Evolutionary conservation across 2,888 invertebrate genomes (phyloP).

Genomic region (Frankliniella intonsa): DNA sequence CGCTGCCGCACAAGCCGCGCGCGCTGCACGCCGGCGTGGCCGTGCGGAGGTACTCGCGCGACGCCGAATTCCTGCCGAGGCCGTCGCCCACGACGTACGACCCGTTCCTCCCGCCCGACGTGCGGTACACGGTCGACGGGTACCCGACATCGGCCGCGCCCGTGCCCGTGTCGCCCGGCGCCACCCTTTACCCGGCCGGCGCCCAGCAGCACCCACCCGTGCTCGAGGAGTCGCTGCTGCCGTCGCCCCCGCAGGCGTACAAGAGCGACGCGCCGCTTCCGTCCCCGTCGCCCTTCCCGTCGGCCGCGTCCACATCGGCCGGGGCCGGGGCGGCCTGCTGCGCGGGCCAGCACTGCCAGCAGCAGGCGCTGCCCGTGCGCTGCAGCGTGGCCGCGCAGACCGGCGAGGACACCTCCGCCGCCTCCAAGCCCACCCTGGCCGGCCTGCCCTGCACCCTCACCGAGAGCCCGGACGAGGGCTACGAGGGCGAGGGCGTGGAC

Average conservation of each 20-base stretch:
- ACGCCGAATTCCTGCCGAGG: slow-evolving; percentile 60
- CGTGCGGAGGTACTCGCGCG: slow-evolving; percentile 53
- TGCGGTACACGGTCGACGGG: slow-evolving; percentile 74
- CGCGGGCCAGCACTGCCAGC: slow-evolving; percentile 16
- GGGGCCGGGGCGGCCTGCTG: slow-evolving; percentile 39
- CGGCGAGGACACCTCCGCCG: slow-evolving; percentile 9
- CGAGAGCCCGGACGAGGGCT: slow-evolving; percentile 80
- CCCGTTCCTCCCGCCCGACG: slow-evolving; percentile 49
- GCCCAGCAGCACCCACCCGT: not conserved
- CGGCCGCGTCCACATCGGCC: slow-evolving; percentile 38
- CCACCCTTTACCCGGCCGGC: not conserved
- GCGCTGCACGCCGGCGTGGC: slow-evolving; percentile 47
- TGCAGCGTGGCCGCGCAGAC: slow-evolving; percentile 30
- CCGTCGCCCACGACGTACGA: slow-evolving; percentile 51
- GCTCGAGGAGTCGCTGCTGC: slow-evolving; percentile 55
- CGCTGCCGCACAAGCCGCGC: slow-evolving; percentile 65
- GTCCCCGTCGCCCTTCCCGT: slow-evolving; percentile 16
- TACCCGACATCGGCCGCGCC: slow-evolving; percentile 61
- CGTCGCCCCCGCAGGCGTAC: slow-evolving; percentile 67
- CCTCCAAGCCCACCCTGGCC: slow-evolving; percentile 32
- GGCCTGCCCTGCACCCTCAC: slow-evolving; percentile 32
- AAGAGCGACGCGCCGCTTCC: slow-evolving; percentile 52
- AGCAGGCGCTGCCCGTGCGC: slow-evolving; percentile 21
- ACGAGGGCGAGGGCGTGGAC: slow-evolving; percentile 69
- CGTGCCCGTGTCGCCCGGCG: slow-evolving; percentile 44